Evolutionary conservation across 2,113 vertebrate genomes (phyloP), one percentile per base, ranked within the genome.

Genomic region (Stomatorhinus ivindoensis): DNA sequence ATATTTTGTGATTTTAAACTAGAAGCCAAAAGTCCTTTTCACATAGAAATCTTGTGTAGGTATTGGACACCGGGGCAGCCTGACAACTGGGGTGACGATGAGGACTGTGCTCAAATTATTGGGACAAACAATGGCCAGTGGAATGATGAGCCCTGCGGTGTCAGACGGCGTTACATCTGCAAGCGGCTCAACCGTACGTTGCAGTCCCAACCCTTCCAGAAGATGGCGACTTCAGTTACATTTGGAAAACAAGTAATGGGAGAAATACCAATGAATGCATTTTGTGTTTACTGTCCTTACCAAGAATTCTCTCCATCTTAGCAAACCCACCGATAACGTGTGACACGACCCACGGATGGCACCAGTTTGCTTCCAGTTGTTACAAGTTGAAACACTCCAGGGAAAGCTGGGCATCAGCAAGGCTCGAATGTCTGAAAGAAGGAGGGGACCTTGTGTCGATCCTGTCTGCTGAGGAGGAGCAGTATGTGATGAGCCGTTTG

Each of bases 381-480:
- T 96, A 95, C 93, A 96, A 94, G 87, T 53, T 95, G 5, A 93
- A 94, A 8, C 90, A 91, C 0, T 73, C 51, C 10, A 92, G 65
- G 83, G 94, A 92, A 91, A 96, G 92, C 55, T 96, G 96, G 96
- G 0, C 47, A 0, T 91, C 92, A 1, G 95, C 96, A 42, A 91
- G 96, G 58, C 51, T 31, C 0, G 95, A 96, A 90, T 96, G 96
- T 4, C 27, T 96, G 80, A 85, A 2, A n/a, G 93, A 95, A 0
- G 96, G 96, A 21, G 95, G 90, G 8, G 96, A 96, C 91, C 90
- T 96, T 80, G 95, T 95, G 92, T 96, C 96, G 50, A 90, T 96
- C 5, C 39, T 73, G 4, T 91, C 94, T 0, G 3, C 31, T 3
- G 91, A 15, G 0, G 96, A 96, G 61, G 92, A 96, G 87, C 91